A percentile compares a stretch with the other conserved stretches of the same genome.
Evolutionary conservation across 30 jellyfish, hydroid and myxozoan genomes (phyloP).

Genomic region (Turritopsis rubra): DNA sequence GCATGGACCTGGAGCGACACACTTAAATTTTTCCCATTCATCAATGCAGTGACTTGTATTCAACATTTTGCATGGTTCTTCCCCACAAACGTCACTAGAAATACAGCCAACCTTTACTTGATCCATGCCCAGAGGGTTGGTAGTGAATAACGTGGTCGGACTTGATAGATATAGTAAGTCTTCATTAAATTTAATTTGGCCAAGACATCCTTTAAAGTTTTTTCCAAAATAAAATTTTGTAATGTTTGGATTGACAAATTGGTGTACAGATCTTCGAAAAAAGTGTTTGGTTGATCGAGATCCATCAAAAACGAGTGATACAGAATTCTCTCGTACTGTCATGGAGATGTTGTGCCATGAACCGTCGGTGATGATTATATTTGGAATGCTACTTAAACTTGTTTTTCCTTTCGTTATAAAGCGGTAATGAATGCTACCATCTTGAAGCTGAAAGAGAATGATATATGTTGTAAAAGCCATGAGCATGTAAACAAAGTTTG

Average conservation of each 20-base stretch:
- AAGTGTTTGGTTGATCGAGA: conserved; percentile 34
- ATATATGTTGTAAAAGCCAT: too few relatives aligned
- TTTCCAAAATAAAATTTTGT: conserved; percentile 45
- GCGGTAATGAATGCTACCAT: conserved; percentile 47
- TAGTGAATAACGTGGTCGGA: conserved; percentile 42
- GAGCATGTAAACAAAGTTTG: too few relatives aligned
- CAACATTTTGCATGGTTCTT: conserved; percentile 57
- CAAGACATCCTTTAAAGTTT: conserved; percentile 54
- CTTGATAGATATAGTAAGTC: conserved; percentile 28
- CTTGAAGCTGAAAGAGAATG: conserved; percentile 20
- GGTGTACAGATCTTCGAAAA: conserved; percentile 37
- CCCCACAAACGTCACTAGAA: conserved; percentile 54
- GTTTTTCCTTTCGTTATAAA: conserved; percentile 9
- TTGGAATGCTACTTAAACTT: conserved; percentile 25
- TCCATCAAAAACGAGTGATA: conserved; percentile 37
- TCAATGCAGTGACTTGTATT: conserved; percentile 45
- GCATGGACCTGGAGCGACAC: conserved; percentile 74
- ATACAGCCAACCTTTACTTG: conserved; percentile 33
- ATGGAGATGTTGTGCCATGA: conserved; percentile 56
- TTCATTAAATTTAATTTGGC: conserved; percentile 38
- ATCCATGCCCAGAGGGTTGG: conserved; percentile 17
- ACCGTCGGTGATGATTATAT: conserved; percentile 48
- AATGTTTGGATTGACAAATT: conserved; percentile 33
- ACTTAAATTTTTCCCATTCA: conserved; percentile 46
- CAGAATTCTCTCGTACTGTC: conserved; percentile 40